Percentiles rank a stretch among this genome's conserved stretches.
Evolutionary conservation across 2,888 invertebrate species (phyloP).

Genomic region (Rosalia funebris): DNA sequence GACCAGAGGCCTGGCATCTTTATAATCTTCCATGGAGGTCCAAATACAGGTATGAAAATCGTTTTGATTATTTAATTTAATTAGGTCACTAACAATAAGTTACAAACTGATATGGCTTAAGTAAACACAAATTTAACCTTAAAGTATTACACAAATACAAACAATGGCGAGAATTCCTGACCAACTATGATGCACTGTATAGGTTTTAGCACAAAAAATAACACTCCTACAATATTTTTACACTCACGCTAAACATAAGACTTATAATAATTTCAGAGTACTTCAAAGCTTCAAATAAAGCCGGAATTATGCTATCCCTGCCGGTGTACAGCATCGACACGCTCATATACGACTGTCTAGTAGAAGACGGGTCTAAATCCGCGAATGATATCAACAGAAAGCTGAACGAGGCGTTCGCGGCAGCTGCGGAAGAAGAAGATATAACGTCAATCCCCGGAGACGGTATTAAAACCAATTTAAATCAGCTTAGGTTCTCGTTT

Average conservation of each 20-base stretch:
- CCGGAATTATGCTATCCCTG: constrained; percentile 63
- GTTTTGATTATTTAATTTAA: no score
- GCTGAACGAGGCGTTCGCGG: constrained; percentile 47
- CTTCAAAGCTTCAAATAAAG: constrained; percentile 53
- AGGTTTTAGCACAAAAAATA: no score
- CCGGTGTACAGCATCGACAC: constrained; percentile 67
- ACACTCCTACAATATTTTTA: no score
- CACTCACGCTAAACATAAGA: no score
- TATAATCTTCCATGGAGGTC: constrained; percentile 65
- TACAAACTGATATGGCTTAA: no score
- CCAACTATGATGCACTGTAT: no score
- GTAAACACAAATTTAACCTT: no score
- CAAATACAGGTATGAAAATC: constrained; percentile 63
- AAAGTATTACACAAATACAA: no score
- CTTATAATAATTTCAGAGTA: constrained; percentile 49
- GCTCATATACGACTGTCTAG: constrained; percentile 65
- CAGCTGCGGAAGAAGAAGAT: constrained; percentile 46
- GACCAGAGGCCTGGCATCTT: constrained; percentile 54
- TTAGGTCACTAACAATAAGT: no score
- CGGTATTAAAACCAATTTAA: no score
- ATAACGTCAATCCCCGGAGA: constrained; percentile 35
- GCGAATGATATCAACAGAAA: constrained; percentile 51
- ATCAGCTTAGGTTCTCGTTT: no score
- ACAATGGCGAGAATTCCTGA: no score
- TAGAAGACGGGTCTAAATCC: constrained; percentile 44